These are phyloP conservation scores for Cossypha polioptera DNA, from an alignment of 2,797 vertebrate genomes.

Conservation along the genomic window DNA sequence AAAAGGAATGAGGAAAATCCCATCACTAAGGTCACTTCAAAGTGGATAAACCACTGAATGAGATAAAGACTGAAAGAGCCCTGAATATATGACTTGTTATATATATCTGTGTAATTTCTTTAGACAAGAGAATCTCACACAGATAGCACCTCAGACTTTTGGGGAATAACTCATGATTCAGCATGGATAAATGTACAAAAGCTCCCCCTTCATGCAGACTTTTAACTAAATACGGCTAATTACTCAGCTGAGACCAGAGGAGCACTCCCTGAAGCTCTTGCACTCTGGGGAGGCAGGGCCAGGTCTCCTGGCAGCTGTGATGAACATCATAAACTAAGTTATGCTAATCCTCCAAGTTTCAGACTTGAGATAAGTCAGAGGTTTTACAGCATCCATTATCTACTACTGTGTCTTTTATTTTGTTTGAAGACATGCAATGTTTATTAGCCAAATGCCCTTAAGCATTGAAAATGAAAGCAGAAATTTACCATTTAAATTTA, in stretches of 20 bases:
- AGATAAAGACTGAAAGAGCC: neutral
- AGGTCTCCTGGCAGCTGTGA: neutral
- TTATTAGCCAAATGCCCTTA: constrained; percentile 16
- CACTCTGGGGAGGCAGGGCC: neutral
- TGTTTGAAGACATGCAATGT: neutral
- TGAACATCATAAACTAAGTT: neutral
- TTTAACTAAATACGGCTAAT: neutral
- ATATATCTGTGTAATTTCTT: neutral
- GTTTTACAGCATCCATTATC: constrained; percentile 32
- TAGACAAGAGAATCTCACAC: neutral
- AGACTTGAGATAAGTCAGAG: constrained; percentile 19
- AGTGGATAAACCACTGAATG: constrained; percentile 6
- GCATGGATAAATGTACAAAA: neutral
- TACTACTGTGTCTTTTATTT: constrained; percentile 2
- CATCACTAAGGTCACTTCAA: constrained; percentile 8
- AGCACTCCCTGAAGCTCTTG: neutral
- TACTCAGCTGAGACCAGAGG: neutral
- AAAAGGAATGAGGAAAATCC: constrained; percentile 48
- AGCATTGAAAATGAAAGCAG: constrained; percentile 25
- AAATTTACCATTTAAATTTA: constrained; percentile 47
- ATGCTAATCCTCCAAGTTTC: neutral
- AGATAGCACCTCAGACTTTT: neutral
- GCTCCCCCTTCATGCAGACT: neutral
- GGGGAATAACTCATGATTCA: neutral
- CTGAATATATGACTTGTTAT: neutral